Evolutionary conservation across 2,797 vertebrate genomes (phyloP).

Genomic region (Lophius americanus): DNA sequence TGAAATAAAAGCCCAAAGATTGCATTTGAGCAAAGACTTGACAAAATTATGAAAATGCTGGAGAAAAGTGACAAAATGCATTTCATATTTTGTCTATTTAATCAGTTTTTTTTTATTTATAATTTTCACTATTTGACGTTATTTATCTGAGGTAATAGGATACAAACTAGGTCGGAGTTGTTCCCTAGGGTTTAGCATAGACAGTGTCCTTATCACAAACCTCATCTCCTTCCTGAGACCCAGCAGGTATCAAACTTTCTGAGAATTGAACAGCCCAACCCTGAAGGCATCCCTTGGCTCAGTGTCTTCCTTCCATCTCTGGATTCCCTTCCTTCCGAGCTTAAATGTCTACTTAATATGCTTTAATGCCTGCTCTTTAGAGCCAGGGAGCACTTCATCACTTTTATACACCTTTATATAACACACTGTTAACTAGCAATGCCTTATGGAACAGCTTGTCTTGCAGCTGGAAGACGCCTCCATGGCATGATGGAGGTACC

Average conservation of each 20-base stretch:
- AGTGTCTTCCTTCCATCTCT: constrained; percentile 83
- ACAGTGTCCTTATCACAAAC: constrained; percentile 46
- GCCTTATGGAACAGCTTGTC: constrained; percentile 87
- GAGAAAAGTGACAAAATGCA: too few species aligned
- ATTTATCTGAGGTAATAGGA: too few species aligned
- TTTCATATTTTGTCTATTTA: too few species aligned
- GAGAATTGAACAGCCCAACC: constrained; percentile 67
- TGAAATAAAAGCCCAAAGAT: too few species aligned
- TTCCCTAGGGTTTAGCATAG: constrained; percentile 18
- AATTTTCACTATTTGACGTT: too few species aligned
- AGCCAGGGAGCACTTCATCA: constrained; percentile 86
- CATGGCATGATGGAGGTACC: constrained; percentile 85
- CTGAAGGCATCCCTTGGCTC: constrained; percentile 80
- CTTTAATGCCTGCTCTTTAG: constrained; percentile 88
- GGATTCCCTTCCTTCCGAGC: constrained; percentile 83
- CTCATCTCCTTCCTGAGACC: constrained; percentile 58
- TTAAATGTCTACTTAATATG: constrained; percentile 90
- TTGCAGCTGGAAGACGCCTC: constrained; percentile 82
- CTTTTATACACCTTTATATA: constrained; percentile 90
- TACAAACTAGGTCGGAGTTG: neutral
- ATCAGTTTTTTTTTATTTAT: too few species aligned
- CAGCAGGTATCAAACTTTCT: constrained; percentile 74
- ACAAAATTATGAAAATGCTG: too few species aligned
- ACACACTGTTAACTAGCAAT: constrained; percentile 89
- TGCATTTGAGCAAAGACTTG: too few species aligned